Evolutionary conservation across 2,113 vertebrate genomes (phyloP), one percentile per base, ranked within the genome.

Genomic region (Balaenoptera acutorostrata): DNA sequence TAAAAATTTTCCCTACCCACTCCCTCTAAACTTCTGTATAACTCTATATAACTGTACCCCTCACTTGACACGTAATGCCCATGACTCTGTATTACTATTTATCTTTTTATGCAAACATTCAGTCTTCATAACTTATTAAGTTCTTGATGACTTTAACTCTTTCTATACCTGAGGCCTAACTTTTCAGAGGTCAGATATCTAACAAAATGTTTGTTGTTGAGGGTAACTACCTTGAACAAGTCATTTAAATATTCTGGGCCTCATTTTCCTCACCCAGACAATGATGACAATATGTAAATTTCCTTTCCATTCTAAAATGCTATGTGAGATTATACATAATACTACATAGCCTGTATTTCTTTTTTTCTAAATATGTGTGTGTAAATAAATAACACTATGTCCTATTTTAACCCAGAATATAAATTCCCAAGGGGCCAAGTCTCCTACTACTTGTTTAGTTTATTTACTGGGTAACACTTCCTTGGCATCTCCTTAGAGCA

Each of bases 221-320:
- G 46, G 55, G 13, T 78, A 94, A 85, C n/a, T 23, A 77, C 20
- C 59, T 90, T 89, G 33, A n/a, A 64, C 55, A 91, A 90, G 41
- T 71, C 64, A 81, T 49, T 92, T 52, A 87, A 69, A 86, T 68
- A 72, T 89, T 72, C 61, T 82, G 49, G 74, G 44, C 18, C 18
- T 92, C 57, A 41, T 86, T 83, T 91, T 92, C 55, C 72, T 91
- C 17, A 84, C 23, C 61, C 46, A 88, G 87, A 94, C 96, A 96
- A 80, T 39, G 52, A 92, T 31, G 18, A 64, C 61, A 96, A 69
- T 33, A 87, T 74, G 59, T 69, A 61, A 61, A 78, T 44, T 77
- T 93, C 81, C 57, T 64, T 95, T 83, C 17, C 46, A 61, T 41
- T 89, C 55, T 88, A 92, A 93, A 96, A 91, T 77, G n/a, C 20